Base-by-base conservation (phyloP, 2,888 invertebrate genomes). In the Idaea biselata region DNA sequence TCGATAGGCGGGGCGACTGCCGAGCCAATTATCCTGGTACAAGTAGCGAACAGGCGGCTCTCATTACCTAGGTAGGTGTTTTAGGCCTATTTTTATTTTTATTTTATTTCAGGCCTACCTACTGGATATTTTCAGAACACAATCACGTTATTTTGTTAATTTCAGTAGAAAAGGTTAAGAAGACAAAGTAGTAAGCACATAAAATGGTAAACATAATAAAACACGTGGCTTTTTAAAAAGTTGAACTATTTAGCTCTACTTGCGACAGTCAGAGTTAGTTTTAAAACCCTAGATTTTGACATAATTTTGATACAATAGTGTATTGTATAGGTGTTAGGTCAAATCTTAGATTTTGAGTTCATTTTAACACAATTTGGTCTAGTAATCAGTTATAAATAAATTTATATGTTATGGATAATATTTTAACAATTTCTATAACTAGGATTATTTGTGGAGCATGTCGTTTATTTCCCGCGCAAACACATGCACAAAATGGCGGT, bases 401-500 rank as follows among this genome's bases (percentile, higher is more conserved):
- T 14, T 44, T 44, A 44, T 14, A 44, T 1, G n/a, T 14, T 2
- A 44, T 11, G 7, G 11, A 32, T 11, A 4, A 11, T 3, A 32
- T 56, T 16, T 16, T 18, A 56, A 56, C 18, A 18, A 18, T 6
- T 57, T 57, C 56, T 64, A 32, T 17, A 57, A n/a, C n/a, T 17
- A 57, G 53, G n/a, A 31, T 61, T 16, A 32, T 54, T 55, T 18
- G 31, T n/a, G 1, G 58, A 61, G 59, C 59, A 58, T 53, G 56
- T 61, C 63, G 60, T 64, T 73, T 58, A 73, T 68, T 74, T 75
- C 72, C 66, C 70, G 68, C 69, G 70, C 68, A 66, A 74, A 75
- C 56, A 56, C 56, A 56, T 56, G 56, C 65, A 72, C 71, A 71
- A 79, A 75, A 78, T 77, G 76, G 81, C 73, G 70, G 62, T 68